Conservation (phyloP, 1,140 invertebrate species). For the Drosophila micromelanica region DNA sequence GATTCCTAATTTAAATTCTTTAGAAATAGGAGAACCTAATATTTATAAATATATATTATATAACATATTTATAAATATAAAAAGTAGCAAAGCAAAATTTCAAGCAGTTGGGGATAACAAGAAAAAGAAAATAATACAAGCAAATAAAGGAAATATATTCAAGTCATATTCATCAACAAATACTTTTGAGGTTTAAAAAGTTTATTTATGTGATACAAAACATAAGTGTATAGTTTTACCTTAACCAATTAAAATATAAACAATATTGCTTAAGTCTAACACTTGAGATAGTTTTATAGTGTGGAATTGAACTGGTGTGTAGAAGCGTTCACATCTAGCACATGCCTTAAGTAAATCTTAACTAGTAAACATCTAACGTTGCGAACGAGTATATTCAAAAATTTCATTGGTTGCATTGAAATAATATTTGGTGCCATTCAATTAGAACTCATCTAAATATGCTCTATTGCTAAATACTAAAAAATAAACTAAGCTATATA, state of each 20-base stretch:
- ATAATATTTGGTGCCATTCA: slow-evolving; percentile 73
- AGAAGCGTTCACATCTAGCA: slow-evolving; percentile 8
- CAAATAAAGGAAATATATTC: too few relatives aligned
- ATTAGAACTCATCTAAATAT: background rate
- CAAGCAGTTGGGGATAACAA: too few relatives aligned
- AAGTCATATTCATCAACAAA: background rate
- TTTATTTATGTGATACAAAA: slow-evolving; percentile 35
- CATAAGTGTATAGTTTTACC: slow-evolving; percentile 11
- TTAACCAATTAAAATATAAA: slow-evolving; percentile 22
- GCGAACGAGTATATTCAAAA: slow-evolving; percentile 28
- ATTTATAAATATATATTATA: too few relatives aligned
- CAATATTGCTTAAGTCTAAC: slow-evolving; percentile 28
- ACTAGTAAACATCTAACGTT: slow-evolving; percentile 9
- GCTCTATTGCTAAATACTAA: slow-evolving; percentile 16
- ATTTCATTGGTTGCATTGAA: slow-evolving; percentile 38
- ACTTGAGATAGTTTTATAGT: slow-evolving; percentile 11
- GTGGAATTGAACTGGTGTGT: slow-evolving; percentile 20
- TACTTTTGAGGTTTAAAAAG: background rate
- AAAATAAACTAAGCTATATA: background rate
- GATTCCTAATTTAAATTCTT: too few relatives aligned
- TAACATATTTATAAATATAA: too few relatives aligned
- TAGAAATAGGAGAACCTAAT: too few relatives aligned
- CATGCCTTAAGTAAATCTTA: slow-evolving; percentile 3
- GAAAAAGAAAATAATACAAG: too few relatives aligned
- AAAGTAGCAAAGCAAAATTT: too few relatives aligned